Conservation (phyloP, 2,113 vertebrate species). For the Ovis canadensis region DNA sequence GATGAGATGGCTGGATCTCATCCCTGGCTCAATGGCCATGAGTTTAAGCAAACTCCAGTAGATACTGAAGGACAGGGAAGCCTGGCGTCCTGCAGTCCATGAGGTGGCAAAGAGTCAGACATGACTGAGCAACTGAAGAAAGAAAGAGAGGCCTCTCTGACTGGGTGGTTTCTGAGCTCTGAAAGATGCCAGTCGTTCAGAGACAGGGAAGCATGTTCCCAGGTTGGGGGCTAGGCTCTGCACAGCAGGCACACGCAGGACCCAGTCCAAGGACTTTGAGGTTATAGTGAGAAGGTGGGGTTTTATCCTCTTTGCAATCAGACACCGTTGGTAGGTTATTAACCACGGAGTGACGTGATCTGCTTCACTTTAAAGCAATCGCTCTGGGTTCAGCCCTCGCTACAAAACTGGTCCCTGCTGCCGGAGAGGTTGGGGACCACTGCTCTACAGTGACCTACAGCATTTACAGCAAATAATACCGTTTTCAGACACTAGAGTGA, state of each 20-base stretch:
- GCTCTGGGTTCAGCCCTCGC: neutral
- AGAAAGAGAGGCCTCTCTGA: neutral
- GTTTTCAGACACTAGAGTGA: neutral
- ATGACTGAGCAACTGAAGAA: neutral
- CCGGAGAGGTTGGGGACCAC: neutral
- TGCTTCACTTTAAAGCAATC: neutral
- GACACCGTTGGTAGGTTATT: neutral
- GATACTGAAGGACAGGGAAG: neutral
- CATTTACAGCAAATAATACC: neutral
- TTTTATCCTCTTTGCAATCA: neutral
- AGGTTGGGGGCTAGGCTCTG: neutral
- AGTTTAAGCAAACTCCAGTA: neutral
- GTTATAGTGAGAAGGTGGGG: neutral
- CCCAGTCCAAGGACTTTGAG: neutral
- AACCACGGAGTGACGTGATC: neutral
- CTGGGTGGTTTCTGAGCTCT: neutral
- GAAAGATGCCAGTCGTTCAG: neutral
- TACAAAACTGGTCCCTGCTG: neutral
- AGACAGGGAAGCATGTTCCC: too few relatives aligned
- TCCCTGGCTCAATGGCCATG: neutral
- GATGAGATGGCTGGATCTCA: neutral
- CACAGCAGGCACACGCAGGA: rapidly evolving
- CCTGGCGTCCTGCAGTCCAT: neutral
- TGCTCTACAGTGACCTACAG: neutral
- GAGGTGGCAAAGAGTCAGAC: neutral